Conservation (phyloP, 2,888 invertebrate genomes). For the Coelogynopora nodosa region DNA sequence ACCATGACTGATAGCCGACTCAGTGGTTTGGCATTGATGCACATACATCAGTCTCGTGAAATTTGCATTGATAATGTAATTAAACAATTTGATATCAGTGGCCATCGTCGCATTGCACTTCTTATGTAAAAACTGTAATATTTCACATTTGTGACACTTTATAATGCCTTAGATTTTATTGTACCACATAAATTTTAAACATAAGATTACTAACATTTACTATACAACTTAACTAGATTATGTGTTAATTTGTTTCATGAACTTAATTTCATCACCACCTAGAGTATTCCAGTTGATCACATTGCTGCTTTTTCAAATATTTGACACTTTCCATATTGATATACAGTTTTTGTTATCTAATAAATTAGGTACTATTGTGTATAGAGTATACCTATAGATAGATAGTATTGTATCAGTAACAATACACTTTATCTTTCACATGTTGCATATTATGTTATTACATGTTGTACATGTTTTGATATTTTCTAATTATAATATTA, state of each 20-base stretch:
- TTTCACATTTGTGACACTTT: neutral
- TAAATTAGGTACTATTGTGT: neutral
- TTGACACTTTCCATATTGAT: too few relatives aligned
- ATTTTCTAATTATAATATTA: slow-evolving; percentile 27
- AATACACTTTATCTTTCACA: neutral
- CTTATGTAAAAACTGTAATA: neutral
- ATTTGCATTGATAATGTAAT: slow-evolving; percentile 8
- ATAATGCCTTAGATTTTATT: neutral
- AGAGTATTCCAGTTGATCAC: too few relatives aligned
- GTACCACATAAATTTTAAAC: neutral
- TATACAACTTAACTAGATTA: neutral
- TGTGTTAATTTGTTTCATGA: neutral
- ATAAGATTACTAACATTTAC: neutral
- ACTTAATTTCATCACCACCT: neutral
- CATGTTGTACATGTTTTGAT: slow-evolving; percentile 27
- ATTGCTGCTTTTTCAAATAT: too few relatives aligned
- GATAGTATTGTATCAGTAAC: neutral
- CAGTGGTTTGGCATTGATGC: neutral
- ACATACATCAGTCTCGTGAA: neutral
- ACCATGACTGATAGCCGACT: neutral
- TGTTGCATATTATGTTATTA: slow-evolving; percentile 29
- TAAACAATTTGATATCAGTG: neutral
- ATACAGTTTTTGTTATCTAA: neutral
- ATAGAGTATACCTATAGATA: neutral
- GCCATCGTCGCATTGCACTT: neutral